These are phyloP conservation scores for Eupsilia transversa DNA, from an alignment of 2,888 invertebrate genomes.

Conservation along the genomic window DNA sequence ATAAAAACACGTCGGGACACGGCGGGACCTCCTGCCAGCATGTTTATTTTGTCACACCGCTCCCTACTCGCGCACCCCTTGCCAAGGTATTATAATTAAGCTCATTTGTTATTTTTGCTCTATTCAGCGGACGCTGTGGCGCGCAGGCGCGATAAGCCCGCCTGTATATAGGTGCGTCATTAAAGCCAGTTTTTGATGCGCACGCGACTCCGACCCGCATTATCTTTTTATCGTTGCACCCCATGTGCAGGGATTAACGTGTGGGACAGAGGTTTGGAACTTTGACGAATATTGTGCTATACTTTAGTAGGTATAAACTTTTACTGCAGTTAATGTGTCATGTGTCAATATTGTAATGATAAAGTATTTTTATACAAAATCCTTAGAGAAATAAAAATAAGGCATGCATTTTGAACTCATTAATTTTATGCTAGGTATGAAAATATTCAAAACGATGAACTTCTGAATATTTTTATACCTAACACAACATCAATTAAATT, in stretches of 20 bases:
- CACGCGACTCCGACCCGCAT: constrained; percentile 88
- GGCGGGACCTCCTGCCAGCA: constrained; percentile 82
- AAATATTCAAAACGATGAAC: neutral
- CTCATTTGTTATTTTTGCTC: constrained; percentile 85
- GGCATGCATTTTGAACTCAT: neutral
- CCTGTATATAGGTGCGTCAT: constrained; percentile 88
- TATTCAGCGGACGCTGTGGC: constrained; percentile 67
- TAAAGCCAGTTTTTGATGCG: constrained; percentile 86
- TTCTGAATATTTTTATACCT: neutral
- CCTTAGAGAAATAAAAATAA: neutral
- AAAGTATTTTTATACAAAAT: neutral
- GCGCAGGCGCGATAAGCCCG: constrained; percentile 90
- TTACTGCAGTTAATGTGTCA: neutral
- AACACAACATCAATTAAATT: neutral
- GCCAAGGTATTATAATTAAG: constrained; percentile 89
- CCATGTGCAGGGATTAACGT: constrained; percentile 86
- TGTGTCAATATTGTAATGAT: neutral
- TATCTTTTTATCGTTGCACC: constrained; percentile 90
- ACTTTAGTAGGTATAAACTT: neutral
- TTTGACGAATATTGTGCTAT: constrained; percentile 15
- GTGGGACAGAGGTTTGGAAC: constrained; percentile 78
- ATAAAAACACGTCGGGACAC: constrained; percentile 85
- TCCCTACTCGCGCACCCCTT: constrained; percentile 75
- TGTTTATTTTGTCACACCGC: constrained; percentile 84
- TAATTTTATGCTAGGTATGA: neutral